Conservation (phyloP, 2,797 vertebrate genomes). For the Brotula barbata region DNA sequence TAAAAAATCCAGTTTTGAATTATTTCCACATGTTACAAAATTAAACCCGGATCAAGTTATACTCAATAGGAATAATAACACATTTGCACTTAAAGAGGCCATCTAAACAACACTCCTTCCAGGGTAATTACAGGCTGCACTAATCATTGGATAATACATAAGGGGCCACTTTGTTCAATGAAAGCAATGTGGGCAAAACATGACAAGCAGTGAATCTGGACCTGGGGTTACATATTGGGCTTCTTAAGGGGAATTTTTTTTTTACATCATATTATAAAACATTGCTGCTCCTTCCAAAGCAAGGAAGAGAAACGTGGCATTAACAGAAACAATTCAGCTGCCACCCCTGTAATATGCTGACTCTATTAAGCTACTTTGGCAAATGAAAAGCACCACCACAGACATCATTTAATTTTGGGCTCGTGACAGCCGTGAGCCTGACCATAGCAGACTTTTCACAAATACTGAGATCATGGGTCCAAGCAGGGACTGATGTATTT, state of each 20-base stretch:
- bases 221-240: constrained; percentile 32
- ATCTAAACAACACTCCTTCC: constrained; percentile 69
- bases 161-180: constrained; percentile 37
- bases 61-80: constrained; percentile 71
- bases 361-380: constrained; percentile 28
- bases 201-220: constrained; percentile 55
- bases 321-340: constrained; percentile 29
- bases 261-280: not conserved
- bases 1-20: constrained; percentile 71
- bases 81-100: constrained; percentile 76
- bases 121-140: constrained; percentile 45
- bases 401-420: constrained; percentile 30
- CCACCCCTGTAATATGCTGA: constrained; percentile 5
- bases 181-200: constrained; percentile 34
- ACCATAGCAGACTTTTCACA: not conserved
- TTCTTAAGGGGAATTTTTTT: constrained; percentile 3
- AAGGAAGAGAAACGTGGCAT: constrained; percentile 19
- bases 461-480: not conserved
- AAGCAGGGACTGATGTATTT: too few species aligned
- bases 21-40: constrained; percentile 78
- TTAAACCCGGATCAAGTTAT: constrained; percentile 71
- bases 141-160: constrained; percentile 42
- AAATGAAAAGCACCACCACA: constrained; percentile 40
- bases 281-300: constrained; percentile 31
- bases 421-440: not conserved